These are phyloP conservation scores for Kudoa iwatai DNA, from an alignment of 30 jellyfish, hydroid and myxozoan genomes.

Conservation along the genomic window DNA sequence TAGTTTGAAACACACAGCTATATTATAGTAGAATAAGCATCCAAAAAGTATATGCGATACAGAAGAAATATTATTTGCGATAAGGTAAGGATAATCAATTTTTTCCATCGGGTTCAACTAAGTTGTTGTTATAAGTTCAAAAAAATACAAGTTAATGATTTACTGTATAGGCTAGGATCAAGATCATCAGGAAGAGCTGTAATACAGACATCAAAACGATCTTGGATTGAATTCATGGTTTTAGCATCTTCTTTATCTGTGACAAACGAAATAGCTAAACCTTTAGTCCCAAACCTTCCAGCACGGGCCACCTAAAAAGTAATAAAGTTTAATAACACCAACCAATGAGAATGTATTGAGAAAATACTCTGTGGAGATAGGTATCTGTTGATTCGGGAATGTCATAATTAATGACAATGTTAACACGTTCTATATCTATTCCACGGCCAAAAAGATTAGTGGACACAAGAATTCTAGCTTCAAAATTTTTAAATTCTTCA, in stretches of 20 bases:
- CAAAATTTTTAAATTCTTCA: conserved; percentile 75
- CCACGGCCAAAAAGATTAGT: conserved; percentile 88
- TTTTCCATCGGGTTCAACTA: too few species aligned
- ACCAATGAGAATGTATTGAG: too few species aligned
- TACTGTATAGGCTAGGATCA: conserved; percentile 42
- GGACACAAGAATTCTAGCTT: conserved; percentile 57
- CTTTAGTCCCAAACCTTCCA: conserved; percentile 94
- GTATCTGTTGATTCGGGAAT: conserved; percentile 96
- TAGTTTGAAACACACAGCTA: too few species aligned
- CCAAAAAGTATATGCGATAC: too few species aligned
- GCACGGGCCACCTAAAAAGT: conserved; percentile 74
- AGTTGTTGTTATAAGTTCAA: too few species aligned
- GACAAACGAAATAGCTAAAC: conserved; percentile 76
- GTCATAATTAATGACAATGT: conserved; percentile 74
- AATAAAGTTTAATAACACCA: too few species aligned
- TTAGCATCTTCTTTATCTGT: conserved; percentile 85
- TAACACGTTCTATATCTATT: conserved; percentile 85
- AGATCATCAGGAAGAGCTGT: conserved; percentile 73
- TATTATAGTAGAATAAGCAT: too few species aligned
- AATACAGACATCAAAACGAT: conserved; percentile 81
- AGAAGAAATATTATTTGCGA: too few species aligned
- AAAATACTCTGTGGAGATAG: conserved; percentile 54
- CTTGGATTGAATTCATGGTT: conserved; percentile 55
- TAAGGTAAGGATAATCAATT: too few species aligned
- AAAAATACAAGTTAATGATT: too few species aligned